phyloP scores from a whole-genome alignment of 2,113 vertebrate species.

The Gallinago jamesoni region DNA sequence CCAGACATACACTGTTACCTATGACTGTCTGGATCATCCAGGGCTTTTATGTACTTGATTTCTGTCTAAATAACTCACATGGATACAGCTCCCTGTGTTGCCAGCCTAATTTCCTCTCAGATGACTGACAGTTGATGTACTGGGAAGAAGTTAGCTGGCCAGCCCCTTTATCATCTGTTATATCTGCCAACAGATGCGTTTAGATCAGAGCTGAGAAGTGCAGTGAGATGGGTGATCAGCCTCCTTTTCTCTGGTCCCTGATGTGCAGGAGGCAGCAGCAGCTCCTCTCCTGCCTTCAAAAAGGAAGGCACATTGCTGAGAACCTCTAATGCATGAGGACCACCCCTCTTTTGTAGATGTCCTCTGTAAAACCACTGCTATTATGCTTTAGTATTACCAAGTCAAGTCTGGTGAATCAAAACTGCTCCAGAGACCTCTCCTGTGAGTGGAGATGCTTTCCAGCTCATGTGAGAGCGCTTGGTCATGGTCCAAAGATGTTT shows the following conservation, averaged over 20 bases:
- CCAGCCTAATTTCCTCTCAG: not conserved
- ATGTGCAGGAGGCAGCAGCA: not conserved
- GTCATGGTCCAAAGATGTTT: not conserved
- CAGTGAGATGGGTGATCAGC: not conserved
- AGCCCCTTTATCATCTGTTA: not conserved
- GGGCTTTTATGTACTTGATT: not conserved
- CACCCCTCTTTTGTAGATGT: not conserved
- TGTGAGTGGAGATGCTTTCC: not conserved
- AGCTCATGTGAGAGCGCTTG: not conserved
- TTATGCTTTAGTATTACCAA: not conserved
- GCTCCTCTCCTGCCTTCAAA: not conserved
- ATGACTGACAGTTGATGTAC: not conserved
- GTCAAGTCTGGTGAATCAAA: not conserved
- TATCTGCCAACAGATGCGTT: not conserved
- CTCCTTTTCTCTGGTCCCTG: not conserved
- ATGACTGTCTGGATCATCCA: not conserved
- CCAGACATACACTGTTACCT: not conserved
- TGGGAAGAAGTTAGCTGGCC: not conserved
- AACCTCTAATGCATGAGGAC: not conserved
- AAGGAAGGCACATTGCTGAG: not conserved
- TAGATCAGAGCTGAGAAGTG: not conserved
- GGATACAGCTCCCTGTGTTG: not conserved
- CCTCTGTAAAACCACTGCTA: not conserved
- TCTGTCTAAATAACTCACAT: not conserved
- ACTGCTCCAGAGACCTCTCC: not conserved